Evolutionary conservation across 1,140 invertebrate species (phyloP), one percentile per base, ranked within the genome.

Genomic region (Reticulitermes speratus): DNA sequence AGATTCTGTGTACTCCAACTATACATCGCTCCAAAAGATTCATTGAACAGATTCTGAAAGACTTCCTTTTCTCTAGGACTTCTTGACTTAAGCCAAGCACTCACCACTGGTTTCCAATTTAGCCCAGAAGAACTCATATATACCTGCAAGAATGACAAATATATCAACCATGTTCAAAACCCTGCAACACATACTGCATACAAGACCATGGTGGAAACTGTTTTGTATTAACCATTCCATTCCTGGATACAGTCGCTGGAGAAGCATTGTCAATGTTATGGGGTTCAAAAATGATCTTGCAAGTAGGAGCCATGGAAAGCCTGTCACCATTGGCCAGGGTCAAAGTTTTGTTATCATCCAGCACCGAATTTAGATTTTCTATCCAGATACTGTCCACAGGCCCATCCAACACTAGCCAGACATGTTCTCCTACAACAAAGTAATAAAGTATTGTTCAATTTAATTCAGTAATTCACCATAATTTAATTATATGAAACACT

Each of bases 371-470:
- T 86, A 99, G 93, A 92, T 99, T 99, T 92, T 99, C 98, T 88
- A 99, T 99, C 98, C 98, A 99, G 88, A 98, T 97, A 89, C 97
- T 97, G 89, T 99, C 98, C 0, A 99, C 98, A 0, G 98, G 98
- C 0, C 98, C 98, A 90, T 99, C 98, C 82, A 99, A 92, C 1
- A 99, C 96, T 84, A 99, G 90, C 98, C 98, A 99, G 30, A 97
- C 94, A 88, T 97, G 93, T 89, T 98, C 97, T 3, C 90, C 92
- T 93, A 86, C 48, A 55, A 55, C 52, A 55, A 16, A 55, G 38
- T 55, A 16, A 55, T 21, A 19, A 19, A 21, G 89, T 87, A n/a
- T 75, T 38, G 30, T 14, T 12, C 21, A 38, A n/a, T 1, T 12
- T 30, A 38, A n/a, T 82, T 85, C 14, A 84, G 19, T 55, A 32